Evolutionary conservation across 2,113 vertebrate species (phyloP).

Genomic region (Petaurus breviceps): DNA sequence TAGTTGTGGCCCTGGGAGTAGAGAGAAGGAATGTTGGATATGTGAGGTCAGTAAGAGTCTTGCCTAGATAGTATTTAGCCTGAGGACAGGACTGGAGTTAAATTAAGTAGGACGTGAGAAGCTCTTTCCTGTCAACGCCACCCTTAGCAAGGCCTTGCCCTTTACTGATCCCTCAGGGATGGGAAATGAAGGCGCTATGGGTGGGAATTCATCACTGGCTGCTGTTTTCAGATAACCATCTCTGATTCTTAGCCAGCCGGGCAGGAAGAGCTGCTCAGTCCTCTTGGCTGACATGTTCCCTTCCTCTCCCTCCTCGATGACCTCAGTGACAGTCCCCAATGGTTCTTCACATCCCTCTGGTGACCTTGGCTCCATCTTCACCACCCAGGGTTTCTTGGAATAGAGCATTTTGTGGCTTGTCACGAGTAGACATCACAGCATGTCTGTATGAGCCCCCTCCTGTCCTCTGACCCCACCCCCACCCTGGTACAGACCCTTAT

Average conservation of each 20-base stretch:
- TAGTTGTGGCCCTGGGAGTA: background rate
- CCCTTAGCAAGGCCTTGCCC: background rate
- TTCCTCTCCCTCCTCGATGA: background rate
- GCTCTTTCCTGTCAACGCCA: background rate
- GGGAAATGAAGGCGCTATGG: background rate
- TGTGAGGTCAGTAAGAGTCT: no score
- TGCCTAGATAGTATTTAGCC: background rate
- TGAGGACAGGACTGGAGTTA: background rate
- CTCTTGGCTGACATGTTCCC: background rate
- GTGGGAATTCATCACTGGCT: background rate
- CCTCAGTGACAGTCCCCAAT: background rate
- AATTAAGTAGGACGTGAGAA: background rate
- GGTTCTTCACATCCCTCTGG: background rate
- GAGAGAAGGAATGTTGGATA: background rate
- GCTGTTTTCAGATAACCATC: background rate
- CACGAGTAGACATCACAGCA: background rate
- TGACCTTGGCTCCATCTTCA: background rate
- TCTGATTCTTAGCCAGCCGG: background rate
- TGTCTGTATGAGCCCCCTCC: background rate
- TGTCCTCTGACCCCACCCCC: background rate
- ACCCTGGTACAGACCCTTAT: no score
- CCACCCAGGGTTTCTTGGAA: background rate
- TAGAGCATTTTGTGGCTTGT: no score
- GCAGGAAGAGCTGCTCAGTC: background rate
- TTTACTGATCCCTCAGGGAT: background rate